phyloP scores from a whole-genome alignment of 1,140 invertebrate species.

The Leptinotarsa undecemlineata region DNA sequence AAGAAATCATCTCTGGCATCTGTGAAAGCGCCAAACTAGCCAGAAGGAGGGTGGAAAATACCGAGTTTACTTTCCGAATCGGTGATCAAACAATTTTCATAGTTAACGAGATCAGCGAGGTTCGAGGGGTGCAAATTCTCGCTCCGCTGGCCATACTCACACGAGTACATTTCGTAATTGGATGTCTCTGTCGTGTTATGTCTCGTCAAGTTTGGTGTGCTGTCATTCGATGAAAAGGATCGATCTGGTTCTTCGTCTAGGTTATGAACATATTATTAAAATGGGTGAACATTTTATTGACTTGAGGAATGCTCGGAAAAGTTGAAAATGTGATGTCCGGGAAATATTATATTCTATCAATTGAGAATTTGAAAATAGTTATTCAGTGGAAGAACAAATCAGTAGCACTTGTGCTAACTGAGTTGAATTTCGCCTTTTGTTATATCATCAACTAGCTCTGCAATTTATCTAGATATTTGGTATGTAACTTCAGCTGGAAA shows the following conservation, averaged over 20 bases:
- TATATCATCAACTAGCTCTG: no score
- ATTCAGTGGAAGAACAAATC: no score
- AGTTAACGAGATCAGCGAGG: slow-evolving; percentile 51
- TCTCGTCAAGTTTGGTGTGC: slow-evolving; percentile 16
- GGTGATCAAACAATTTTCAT: slow-evolving; percentile 56
- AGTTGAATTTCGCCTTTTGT: no score
- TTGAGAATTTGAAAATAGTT: no score
- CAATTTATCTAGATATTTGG: no score
- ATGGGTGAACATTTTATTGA: no score
- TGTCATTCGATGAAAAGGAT: slow-evolving; percentile 17
- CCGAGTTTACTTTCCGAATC: slow-evolving; percentile 54
- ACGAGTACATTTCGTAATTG: slow-evolving; percentile 35
- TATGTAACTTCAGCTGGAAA: no score
- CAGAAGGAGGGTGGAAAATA: slow-evolving; percentile 20
- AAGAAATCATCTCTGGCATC: no score
- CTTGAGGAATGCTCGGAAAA: no score
- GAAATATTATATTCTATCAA: no score
- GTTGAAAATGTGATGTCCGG: no score
- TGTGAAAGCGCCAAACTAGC: background rate
- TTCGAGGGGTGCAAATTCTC: slow-evolving; percentile 29
- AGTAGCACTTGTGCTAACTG: no score
- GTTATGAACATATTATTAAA: background rate
- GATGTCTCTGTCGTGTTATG: slow-evolving; percentile 7
- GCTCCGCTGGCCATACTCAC: slow-evolving; percentile 36
- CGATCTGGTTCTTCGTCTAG: background rate